Conservation (phyloP, 2,888 invertebrate species). For the Agelastica alni region DNA sequence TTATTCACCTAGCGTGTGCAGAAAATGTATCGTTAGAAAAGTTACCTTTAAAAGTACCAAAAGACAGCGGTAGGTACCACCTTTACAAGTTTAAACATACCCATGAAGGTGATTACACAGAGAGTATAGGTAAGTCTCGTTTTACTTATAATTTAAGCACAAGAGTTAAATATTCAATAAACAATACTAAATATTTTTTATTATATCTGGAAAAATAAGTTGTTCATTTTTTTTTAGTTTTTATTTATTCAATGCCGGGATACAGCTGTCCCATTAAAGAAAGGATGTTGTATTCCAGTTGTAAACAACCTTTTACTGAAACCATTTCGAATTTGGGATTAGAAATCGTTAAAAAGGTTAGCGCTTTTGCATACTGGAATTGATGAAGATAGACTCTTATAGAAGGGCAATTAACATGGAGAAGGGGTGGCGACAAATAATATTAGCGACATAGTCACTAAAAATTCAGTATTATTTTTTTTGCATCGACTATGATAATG, state of each 20-base stretch:
- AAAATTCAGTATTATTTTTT: no score
- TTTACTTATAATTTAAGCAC: slow-evolving; percentile 2
- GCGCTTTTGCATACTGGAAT: no score
- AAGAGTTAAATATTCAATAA: neutral
- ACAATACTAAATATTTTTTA: neutral
- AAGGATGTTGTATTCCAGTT: slow-evolving; percentile 98
- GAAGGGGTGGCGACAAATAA: no score
- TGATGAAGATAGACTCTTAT: no score
- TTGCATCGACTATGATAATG: no score
- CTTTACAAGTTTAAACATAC: slow-evolving; percentile 89
- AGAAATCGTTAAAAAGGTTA: slow-evolving; percentile 84
- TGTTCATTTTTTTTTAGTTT: slow-evolving; percentile 75
- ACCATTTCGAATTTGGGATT: slow-evolving; percentile 79
- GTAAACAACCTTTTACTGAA: slow-evolving; percentile 89
- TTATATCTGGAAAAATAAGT: no score
- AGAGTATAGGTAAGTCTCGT: slow-evolving; percentile 71
- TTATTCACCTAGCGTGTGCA: slow-evolving; percentile 80
- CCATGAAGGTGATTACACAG: slow-evolving; percentile 88
- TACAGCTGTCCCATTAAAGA: slow-evolving; percentile 95
- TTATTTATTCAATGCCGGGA: slow-evolving; percentile 98
- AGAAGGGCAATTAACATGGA: no score
- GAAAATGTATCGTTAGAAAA: slow-evolving; percentile 69
- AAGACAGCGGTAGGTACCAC: slow-evolving; percentile 88
- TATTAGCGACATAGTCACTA: no score
- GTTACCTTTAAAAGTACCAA: slow-evolving; percentile 80